These are phyloP conservation scores for Cottus gobio DNA, from an alignment of 2,113 vertebrate genomes.

Conservation along the genomic window DNA sequence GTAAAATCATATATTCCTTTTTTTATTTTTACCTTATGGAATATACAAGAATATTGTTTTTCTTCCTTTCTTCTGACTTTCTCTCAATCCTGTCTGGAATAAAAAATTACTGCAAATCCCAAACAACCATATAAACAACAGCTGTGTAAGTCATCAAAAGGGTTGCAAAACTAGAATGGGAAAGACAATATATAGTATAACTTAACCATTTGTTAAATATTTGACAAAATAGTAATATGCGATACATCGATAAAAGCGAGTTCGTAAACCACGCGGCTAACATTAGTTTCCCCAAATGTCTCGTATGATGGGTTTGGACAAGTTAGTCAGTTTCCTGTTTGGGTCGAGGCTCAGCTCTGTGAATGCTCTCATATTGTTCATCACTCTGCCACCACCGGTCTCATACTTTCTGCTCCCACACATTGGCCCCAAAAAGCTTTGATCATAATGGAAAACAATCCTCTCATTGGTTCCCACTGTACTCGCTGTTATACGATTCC, in stretches of 20 bases:
- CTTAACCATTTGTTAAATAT: neutral
- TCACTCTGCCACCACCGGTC: neutral
- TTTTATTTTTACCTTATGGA: neutral
- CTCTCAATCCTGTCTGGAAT: neutral
- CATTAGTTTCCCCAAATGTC: neutral
- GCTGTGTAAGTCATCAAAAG: neutral
- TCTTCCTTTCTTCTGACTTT: neutral
- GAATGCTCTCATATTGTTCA: slow-evolving; percentile 1
- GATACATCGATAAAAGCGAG: neutral
- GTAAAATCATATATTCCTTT: neutral
- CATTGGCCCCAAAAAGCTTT: slow-evolving; percentile 49
- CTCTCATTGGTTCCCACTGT: slow-evolving; percentile 44
- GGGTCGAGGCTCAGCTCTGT: neutral
- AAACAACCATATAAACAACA: neutral
- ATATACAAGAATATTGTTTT: neutral
- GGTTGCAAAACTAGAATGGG: neutral
- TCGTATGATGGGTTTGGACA: neutral
- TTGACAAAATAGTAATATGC: neutral
- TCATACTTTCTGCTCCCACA: slow-evolving; percentile 38
- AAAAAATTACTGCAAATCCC: neutral
- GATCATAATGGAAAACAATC: slow-evolving; percentile 48
- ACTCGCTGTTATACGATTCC: slow-evolving; percentile 38
- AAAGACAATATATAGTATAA: neutral
- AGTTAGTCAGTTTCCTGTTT: neutral
- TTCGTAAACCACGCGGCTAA: neutral